Base-by-base conservation (phyloP, 1,140 invertebrate genomes). In the Drosophila bifasciata region DNA sequence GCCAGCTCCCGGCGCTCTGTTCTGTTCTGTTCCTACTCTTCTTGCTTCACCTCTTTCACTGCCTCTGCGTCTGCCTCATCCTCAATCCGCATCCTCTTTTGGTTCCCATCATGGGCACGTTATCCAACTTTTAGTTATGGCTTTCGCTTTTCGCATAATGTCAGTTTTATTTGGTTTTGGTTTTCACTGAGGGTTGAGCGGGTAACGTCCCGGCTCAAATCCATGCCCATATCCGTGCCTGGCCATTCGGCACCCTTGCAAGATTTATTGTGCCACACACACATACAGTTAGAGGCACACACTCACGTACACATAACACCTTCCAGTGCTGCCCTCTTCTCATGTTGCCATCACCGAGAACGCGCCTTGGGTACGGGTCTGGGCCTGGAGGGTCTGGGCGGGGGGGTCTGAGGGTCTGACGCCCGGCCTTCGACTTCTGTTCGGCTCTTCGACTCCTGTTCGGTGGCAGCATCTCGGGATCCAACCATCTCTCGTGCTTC, bases 101-200 rank as follows among this genome's bases (percentile, higher is more conserved):
- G 39, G 81, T 64, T 71, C 57, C 57, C 77, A 86, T 88, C 77
- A 86, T 77, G 77, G 77, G 49, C 77, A 81, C 83, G 81, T 77
- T 86, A 86, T 72, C 73, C 81, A 85, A 85, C 83, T 86, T 86
- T 88, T 88, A 88, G 83, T 88, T 88, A 88, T 88, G 83, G 83
- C 83, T 88, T 88, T 88, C 83, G 83, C 83, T 88, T 88, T 88
- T 88, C 83, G 83, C 83, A 88, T 88, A 88, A 88, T 88, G 83
- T 88, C 83, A 88, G 83, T 88, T 88, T 88, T 88, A 88, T 88
- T 88, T 88, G 83, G 83, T 88, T 88, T 88, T 88, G 83, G 74
- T 88, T 88, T 88, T 88, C 83, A 83, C 61, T 75, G 64, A 70
- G 50, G 64, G 53, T 16, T 32, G 39, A 28, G n/a, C 36, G 36